Evolutionary conservation across 1,140 invertebrate species (phyloP).

Genomic region (Trialeurodes vaporariorum): DNA sequence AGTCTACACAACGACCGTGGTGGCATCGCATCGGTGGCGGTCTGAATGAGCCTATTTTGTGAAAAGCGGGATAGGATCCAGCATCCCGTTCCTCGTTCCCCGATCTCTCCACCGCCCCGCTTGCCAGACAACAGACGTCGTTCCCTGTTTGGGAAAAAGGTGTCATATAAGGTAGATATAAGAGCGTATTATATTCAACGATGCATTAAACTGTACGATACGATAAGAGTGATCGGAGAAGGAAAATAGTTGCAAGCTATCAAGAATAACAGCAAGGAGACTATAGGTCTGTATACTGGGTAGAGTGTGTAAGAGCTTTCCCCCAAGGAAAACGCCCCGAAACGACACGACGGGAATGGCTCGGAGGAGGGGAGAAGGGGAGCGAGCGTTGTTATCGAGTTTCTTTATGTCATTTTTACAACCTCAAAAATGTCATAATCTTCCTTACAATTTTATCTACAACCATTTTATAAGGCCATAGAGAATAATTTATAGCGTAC

Average conservation of each 20-base stretch:
- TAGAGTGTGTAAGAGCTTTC: neutral
- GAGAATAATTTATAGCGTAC: neutral
- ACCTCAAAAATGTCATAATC: neutral
- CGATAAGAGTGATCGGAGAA: neutral
- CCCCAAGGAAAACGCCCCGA: neutral
- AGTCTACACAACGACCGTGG: too few species aligned
- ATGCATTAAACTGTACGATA: neutral
- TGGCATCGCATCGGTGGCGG: too few species aligned
- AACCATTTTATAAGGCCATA: neutral
- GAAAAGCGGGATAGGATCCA: too few species aligned
- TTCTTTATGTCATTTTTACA: constrained; percentile 1
- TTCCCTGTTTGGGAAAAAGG: too few species aligned
- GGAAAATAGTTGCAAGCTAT: neutral
- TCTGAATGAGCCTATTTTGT: too few species aligned
- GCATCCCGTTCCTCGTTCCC: too few species aligned
- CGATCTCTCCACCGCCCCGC: too few species aligned
- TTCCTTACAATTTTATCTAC: constrained; percentile 1
- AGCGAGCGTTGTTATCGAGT: neutral
- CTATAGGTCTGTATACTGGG: too few species aligned
- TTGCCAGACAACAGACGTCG: too few species aligned
- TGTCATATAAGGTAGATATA: neutral
- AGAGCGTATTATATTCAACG: neutral
- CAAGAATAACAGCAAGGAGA: neutral
- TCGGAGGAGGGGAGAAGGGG: neutral
- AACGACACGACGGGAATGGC: neutral